These are phyloP conservation scores for Mandrillus leucophaeus DNA, from an alignment of 2,113 vertebrate species.

Conservation along the genomic window DNA sequence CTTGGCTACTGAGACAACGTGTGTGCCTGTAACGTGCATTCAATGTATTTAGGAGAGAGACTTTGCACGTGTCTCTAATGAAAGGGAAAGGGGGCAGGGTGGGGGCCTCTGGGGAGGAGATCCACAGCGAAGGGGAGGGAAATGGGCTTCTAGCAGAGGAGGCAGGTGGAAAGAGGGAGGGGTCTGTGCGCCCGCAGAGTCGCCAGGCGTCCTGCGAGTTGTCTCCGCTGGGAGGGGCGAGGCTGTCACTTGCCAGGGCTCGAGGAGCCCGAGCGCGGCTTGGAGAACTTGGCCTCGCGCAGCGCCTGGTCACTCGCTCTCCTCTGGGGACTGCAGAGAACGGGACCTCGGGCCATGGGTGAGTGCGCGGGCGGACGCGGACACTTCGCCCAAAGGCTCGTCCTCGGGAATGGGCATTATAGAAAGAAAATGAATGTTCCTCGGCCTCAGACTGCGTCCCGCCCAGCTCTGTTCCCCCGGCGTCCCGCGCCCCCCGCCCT, in stretches of 20 bases:
- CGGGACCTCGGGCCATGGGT: conserved; percentile 66
- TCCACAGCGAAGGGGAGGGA: not conserved
- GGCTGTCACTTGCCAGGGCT: not conserved
- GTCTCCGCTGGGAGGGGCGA: conserved; percentile 52
- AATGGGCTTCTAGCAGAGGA: not conserved
- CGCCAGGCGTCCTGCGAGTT: not conserved
- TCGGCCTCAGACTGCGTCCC: accelerated
- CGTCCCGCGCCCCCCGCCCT: not conserved
- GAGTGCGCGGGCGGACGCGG: conserved; percentile 22
- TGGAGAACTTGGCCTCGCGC: not conserved
- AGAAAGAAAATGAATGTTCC: not conserved
- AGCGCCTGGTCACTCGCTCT: not conserved
- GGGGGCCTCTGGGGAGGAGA: not conserved
- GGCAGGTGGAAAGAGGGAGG: conserved; percentile 68
- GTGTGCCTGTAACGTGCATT: not conserved
- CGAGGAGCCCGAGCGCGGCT: not conserved
- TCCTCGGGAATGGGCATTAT: not conserved
- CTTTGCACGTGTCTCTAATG: not conserved
- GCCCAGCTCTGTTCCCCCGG: not conserved
- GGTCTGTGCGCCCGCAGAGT: not conserved
- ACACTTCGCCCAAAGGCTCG: accelerated
- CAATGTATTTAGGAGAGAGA: not conserved
- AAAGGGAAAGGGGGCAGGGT: not conserved
- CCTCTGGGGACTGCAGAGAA: not conserved
- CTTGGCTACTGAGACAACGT: not conserved